These are phyloP conservation scores for Pseudorhiza aurosa DNA, from an alignment of 30 jellyfish, hydroid and myxozoan genomes.

Conservation along the genomic window DNA sequence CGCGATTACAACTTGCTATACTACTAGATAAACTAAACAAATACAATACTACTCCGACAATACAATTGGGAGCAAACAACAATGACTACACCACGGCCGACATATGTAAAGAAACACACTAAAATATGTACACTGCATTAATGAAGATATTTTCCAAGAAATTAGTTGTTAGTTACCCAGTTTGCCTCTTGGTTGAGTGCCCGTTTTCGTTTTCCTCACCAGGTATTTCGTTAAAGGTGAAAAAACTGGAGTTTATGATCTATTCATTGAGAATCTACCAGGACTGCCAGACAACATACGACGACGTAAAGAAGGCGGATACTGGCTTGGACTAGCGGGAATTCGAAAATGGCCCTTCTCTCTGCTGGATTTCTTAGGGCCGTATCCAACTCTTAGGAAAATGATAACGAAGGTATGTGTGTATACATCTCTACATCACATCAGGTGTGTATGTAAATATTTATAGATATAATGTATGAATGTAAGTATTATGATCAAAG, in stretches of 20 bases:
- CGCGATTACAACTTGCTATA: no score
- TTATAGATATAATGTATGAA: no score
- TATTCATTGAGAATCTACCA: slow-evolving; percentile 90
- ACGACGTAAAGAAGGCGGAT: slow-evolving; percentile 84
- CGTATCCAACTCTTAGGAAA: slow-evolving; percentile 84
- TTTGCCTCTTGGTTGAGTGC: neutral
- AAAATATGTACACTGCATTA: no score
- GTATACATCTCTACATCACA: no score
- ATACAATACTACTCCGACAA: no score
- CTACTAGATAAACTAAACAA: no score
- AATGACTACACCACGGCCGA: no score
- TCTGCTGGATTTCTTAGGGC: slow-evolving; percentile 83
- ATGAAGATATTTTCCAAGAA: no score
- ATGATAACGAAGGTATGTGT: slow-evolving; percentile 90
- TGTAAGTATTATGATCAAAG: no score
- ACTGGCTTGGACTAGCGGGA: slow-evolving; percentile 96
- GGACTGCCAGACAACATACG: slow-evolving; percentile 97
- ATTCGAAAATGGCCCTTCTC: slow-evolving; percentile 97
- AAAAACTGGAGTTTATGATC: slow-evolving; percentile 88
- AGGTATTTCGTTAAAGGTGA: slow-evolving; percentile 87
- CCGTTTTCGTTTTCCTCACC: neutral
- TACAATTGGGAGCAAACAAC: no score
- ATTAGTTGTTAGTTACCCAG: neutral
- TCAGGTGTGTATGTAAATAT: no score
- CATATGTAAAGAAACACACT: no score